Evolutionary conservation across 2,888 invertebrate species (phyloP).

Genomic region (Dynastes hyllus): DNA sequence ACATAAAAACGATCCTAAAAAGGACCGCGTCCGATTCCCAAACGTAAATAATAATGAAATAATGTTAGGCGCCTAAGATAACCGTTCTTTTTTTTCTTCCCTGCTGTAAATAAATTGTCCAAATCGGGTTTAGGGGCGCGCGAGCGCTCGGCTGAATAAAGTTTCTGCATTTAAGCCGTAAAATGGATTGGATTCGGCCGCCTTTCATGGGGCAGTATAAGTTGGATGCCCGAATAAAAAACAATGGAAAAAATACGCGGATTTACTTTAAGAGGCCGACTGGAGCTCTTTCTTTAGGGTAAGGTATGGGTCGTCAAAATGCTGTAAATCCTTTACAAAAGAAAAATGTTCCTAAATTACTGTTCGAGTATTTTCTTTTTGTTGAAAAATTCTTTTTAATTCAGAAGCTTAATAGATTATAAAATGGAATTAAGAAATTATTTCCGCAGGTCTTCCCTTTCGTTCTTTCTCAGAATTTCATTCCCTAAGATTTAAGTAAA

Average conservation of each 20-base stretch:
- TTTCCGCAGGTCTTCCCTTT: too few species aligned
- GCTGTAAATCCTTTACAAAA: neutral
- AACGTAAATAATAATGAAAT: slow-evolving; percentile 45
- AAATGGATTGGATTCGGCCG: slow-evolving; percentile 37
- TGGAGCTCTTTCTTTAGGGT: neutral
- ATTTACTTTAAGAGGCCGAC: slow-evolving; percentile 11
- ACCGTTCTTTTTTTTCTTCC: slow-evolving; percentile 21
- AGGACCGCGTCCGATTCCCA: slow-evolving; percentile 29
- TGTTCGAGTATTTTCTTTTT: too few species aligned
- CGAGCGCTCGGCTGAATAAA: slow-evolving; percentile 38
- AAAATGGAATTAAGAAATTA: too few species aligned
- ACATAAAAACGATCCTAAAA: slow-evolving; percentile 33
- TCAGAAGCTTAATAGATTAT: too few species aligned
- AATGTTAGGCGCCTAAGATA: slow-evolving; percentile 43
- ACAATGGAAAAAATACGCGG: slow-evolving; percentile 14
- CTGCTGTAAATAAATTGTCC: slow-evolving; percentile 39
- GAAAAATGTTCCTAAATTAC: too few species aligned
- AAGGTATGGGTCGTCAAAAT: too few species aligned
- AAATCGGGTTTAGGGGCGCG: slow-evolving; percentile 29
- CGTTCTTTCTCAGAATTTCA: too few species aligned
- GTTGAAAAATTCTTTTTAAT: too few species aligned
- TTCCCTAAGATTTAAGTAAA: too few species aligned
- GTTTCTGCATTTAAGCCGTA: slow-evolving; percentile 45
- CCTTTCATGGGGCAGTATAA: slow-evolving; percentile 28
- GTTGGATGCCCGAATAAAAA: slow-evolving; percentile 15